Percentiles rank a stretch among this genome's conserved stretches.
phyloP scores from a whole-genome alignment of 2,797 vertebrate genomes.

The Delichon dasypus region DNA sequence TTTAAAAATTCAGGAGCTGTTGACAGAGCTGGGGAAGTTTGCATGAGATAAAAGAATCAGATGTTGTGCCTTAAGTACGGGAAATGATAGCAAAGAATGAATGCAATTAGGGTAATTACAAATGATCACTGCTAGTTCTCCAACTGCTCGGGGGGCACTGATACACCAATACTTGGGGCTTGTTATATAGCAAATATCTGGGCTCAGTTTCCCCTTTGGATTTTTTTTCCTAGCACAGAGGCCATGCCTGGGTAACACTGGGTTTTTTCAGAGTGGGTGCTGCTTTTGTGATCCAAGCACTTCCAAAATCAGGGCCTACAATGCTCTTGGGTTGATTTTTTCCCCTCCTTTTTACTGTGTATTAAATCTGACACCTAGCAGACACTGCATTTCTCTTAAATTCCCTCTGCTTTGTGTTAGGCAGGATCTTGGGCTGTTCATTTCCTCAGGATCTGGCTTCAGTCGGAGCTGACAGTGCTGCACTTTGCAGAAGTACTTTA shows the following conservation, averaged over 20 bases:
- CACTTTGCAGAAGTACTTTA: neutral
- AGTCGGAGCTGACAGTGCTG: neutral
- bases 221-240: neutral
- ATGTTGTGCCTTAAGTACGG: neutral
- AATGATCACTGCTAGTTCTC: neutral
- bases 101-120: neutral
- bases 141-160: neutral
- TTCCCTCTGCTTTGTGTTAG: neutral
- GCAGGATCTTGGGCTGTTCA: neutral
- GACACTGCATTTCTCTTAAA: neutral
- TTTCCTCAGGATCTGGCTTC: neutral
- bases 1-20: constrained; percentile 63
- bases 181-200: neutral
- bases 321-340: neutral
- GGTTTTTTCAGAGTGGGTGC: neutral
- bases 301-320: neutral
- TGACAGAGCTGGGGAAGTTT: constrained; percentile 49
- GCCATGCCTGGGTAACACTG: neutral
- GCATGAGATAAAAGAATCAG: constrained; percentile 49
- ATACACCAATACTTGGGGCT: neutral
- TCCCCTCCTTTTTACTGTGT: neutral
- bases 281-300: neutral
- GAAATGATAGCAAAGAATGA: constrained; percentile 3
- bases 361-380: neutral
- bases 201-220: neutral